phyloP scores from a whole-genome alignment of 2,113 vertebrate genomes.

The Triplophysa tibetana region DNA sequence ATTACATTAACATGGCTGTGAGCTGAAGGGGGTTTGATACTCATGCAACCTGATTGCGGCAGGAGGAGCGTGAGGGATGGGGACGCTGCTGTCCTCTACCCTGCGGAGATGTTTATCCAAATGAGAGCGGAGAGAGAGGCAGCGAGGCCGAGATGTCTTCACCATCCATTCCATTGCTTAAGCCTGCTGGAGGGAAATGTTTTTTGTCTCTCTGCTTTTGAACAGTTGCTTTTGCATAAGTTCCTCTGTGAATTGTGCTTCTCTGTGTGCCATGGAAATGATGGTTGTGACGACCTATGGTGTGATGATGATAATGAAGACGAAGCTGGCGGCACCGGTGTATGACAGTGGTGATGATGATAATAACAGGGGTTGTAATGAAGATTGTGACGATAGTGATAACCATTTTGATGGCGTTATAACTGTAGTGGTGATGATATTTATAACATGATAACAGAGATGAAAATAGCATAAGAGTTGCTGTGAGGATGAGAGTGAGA shows the following conservation, averaged over 20 bases:
- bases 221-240: slow-evolving; percentile 18
- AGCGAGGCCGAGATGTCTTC: slow-evolving; percentile 29
- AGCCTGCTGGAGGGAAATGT: slow-evolving; percentile 10
- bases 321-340: neutral
- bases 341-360: neutral
- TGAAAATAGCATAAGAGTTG: neutral
- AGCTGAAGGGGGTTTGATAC: slow-evolving; percentile 44
- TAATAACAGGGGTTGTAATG: neutral
- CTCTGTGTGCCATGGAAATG: neutral
- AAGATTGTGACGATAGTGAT: neutral
- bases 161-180: neutral
- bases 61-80: slow-evolving; percentile 44
- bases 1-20: slow-evolving; percentile 44
- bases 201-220: neutral
- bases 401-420: too few species aligned
- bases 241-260: slow-evolving; percentile 3
- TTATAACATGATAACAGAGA: neutral
- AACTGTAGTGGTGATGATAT: neutral
- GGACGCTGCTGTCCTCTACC: slow-evolving; percentile 36
- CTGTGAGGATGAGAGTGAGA: neutral
- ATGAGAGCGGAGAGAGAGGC: slow-evolving; percentile 11
- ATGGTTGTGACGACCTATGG: too few species aligned
- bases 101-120: slow-evolving; percentile 48
- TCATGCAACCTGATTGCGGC: slow-evolving; percentile 41
- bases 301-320: neutral